Evolutionary conservation across 1,140 invertebrate species (phyloP).

Genomic region (Drosophila ercepeae): DNA sequence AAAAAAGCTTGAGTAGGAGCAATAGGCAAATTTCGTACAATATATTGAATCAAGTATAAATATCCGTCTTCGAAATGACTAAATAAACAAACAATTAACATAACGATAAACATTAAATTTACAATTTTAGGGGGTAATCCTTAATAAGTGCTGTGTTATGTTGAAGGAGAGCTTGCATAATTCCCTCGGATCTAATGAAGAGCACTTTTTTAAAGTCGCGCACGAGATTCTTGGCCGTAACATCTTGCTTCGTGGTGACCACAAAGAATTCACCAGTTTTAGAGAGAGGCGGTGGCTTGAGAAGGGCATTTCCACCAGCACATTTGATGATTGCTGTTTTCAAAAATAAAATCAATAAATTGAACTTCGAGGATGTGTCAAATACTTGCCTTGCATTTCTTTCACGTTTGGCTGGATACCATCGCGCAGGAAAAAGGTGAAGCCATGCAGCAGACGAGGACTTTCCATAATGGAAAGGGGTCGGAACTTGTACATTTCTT

Average conservation of each 20-base stretch:
- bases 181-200: slow-evolving; percentile 51
- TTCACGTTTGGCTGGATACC: slow-evolving; percentile 41
- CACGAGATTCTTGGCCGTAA: not conserved
- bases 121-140: slow-evolving; percentile 8
- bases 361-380: not conserved
- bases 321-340: slow-evolving; percentile 47
- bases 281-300: slow-evolving; percentile 5
- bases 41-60: no score
- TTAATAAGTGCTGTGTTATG: slow-evolving; percentile 24
- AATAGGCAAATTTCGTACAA: slow-evolving; percentile 5
- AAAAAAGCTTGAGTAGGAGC: slow-evolving; percentile 84
- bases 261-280: slow-evolving; percentile 14
- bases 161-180: slow-evolving; percentile 59
- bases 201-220: slow-evolving; percentile 18
- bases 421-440: slow-evolving; percentile 44
- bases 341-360: not conserved
- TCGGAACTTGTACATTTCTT: slow-evolving; percentile 34
- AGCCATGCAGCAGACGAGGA: slow-evolving; percentile 21
- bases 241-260: slow-evolving; percentile 22
- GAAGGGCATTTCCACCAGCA: slow-evolving; percentile 44
- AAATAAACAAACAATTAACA: not conserved
- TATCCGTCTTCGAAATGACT: no score
- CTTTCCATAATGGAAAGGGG: slow-evolving; percentile 31
- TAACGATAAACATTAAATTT: not conserved
- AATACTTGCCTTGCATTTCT: slow-evolving; percentile 45